A percentile compares a stretch with the other conserved stretches of the same genome.
These are phyloP conservation scores for Triplophysa rosa DNA, from an alignment of 2,113 vertebrate species.

Conservation along the genomic window DNA sequence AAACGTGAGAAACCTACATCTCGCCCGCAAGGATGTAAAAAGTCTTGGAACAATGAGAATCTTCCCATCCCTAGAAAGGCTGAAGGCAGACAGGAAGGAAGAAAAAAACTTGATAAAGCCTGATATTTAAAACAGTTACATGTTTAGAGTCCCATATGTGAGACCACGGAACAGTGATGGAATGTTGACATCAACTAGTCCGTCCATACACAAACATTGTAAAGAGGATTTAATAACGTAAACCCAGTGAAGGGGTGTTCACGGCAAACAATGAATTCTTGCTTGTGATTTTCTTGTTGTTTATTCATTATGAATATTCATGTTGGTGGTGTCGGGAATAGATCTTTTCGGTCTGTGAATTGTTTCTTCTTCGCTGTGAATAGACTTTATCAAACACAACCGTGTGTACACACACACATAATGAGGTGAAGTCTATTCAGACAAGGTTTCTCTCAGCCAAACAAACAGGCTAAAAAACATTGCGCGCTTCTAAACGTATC, in stretches of 20 bases:
- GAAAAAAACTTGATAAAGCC: background rate
- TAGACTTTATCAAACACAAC: conserved; percentile 22
- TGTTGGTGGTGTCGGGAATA: too few relatives aligned
- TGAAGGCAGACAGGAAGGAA: background rate
- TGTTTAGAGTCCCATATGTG: background rate
- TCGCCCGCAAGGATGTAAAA: background rate
- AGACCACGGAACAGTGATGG: background rate
- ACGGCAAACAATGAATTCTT: background rate
- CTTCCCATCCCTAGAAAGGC: background rate
- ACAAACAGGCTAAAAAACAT: conserved; percentile 47
- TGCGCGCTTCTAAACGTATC: conserved; percentile 57
- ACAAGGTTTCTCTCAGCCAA: conserved; percentile 42
- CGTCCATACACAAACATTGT: background rate
- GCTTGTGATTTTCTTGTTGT: background rate
- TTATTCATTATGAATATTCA: background rate
- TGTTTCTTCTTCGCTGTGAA: background rate
- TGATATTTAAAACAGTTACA: background rate
- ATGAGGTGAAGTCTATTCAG: conserved; percentile 27
- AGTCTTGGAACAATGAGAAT: background rate
- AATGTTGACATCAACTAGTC: background rate
- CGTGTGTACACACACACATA: background rate
- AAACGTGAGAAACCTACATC: background rate
- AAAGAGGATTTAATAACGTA: background rate
- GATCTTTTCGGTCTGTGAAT: background rate
- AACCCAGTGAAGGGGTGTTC: too few relatives aligned